Conservation (phyloP, 1,140 invertebrate genomes). For the Drosophila littoralis region DNA sequence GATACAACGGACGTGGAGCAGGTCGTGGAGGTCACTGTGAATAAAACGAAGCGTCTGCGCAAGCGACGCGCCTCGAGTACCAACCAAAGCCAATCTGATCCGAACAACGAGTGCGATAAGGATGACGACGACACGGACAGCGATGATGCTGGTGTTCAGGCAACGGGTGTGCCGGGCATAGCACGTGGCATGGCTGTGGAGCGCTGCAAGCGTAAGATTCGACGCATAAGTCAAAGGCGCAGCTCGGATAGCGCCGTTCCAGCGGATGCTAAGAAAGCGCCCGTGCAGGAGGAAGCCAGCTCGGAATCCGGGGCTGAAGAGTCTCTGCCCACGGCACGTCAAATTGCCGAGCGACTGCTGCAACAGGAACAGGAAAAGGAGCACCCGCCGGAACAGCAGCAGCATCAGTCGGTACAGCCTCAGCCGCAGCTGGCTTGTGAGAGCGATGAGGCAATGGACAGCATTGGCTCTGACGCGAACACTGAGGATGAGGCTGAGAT, state of each 20-base stretch:
- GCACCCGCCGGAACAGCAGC: neutral
- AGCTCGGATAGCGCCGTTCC: conserved; percentile 27
- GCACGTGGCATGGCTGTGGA: conserved; percentile 74
- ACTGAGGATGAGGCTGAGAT: conserved; percentile 47
- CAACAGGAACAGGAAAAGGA: conserved; percentile 30
- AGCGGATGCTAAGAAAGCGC: conserved; percentile 1
- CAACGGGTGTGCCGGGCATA: conserved; percentile 70
- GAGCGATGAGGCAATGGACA: neutral
- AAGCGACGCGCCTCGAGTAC: conserved; percentile 72
- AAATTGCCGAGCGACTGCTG: conserved; percentile 71
- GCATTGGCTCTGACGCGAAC: conserved; percentile 52
- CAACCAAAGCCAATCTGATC: conserved; percentile 70
- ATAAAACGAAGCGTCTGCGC: conserved; percentile 71
- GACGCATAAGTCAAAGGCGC: conserved; percentile 36
- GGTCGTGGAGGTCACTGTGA: conserved; percentile 41
- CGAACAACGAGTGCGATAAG: conserved; percentile 49
- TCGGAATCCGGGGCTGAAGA: conserved; percentile 56
- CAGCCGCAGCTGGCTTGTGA: neutral
- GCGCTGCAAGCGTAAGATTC: conserved; percentile 64
- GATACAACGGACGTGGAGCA: conserved; percentile 57
- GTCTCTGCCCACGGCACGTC: conserved; percentile 60
- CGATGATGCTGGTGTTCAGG: conserved; percentile 46
- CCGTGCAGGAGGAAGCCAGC: conserved; percentile 25
- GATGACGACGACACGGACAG: conserved; percentile 45
- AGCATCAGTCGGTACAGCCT: too few relatives aligned